Conservation (phyloP, 2,113 vertebrate species). For the Burhinus oedicnemus region DNA sequence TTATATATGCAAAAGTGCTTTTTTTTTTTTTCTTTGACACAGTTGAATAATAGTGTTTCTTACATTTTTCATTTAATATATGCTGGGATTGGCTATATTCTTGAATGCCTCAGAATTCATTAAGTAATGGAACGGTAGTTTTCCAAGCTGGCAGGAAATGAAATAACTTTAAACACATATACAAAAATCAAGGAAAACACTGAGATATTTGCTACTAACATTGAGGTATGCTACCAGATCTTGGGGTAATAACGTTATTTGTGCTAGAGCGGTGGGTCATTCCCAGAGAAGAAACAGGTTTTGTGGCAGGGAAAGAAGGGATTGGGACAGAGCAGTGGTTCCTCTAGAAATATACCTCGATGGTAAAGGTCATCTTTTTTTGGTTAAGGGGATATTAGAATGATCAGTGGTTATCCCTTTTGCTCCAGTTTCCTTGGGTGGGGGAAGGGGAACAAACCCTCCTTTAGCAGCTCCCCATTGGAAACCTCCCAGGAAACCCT, state of each 20-base stretch:
- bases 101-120: constrained; percentile 20
- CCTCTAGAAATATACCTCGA: not conserved
- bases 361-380: not conserved
- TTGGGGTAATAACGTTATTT: not conserved
- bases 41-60: not conserved
- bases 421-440: not conserved
- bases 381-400: not conserved
- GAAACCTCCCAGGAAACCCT: not conserved
- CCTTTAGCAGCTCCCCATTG: not conserved
- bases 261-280: not conserved
- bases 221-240: not conserved
- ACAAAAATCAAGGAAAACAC: not conserved
- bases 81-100: not conserved
- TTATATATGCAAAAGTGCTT: not conserved
- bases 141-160: constrained; percentile 39
- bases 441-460: not conserved
- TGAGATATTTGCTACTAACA: not conserved
- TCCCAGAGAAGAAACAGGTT: not conserved
- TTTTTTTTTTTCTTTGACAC: not conserved
- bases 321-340: not conserved
- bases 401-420: not conserved
- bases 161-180: not conserved
- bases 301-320: not conserved
- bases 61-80: not conserved
- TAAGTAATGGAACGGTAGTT: not conserved